Percentiles rank a stretch among this genome's conserved stretches.
These are phyloP conservation scores for Pangasius larnaudii DNA, from an alignment of 2,797 vertebrate species.

Conservation along the genomic window DNA sequence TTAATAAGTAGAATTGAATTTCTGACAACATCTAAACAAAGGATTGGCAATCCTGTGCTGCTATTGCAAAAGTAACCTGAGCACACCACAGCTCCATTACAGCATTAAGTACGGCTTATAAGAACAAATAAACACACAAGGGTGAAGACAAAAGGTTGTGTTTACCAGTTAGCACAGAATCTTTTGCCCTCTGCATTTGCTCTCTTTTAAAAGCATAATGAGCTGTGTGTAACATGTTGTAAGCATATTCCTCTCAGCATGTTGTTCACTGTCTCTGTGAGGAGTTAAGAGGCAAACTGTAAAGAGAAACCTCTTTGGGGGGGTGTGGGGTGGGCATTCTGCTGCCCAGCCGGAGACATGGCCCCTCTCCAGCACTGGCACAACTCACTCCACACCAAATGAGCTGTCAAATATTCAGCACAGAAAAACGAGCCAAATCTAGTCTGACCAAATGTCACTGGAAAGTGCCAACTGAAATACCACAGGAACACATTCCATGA, in stretches of 20 bases:
- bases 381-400: constrained; percentile 41
- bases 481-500: not conserved
- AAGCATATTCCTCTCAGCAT: constrained; percentile 40
- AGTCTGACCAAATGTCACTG: constrained; percentile 45
- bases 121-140: not conserved
- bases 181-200: not conserved
- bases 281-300: constrained; percentile 40
- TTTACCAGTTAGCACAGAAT: not conserved
- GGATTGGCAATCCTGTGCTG: not conserved
- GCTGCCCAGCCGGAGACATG: constrained; percentile 21
- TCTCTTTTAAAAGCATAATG: constrained; percentile 24
- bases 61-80: not conserved
- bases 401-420: constrained; percentile 49
- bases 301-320: constrained; percentile 16
- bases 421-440: constrained; percentile 14
- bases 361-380: constrained; percentile 41
- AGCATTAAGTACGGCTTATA: not conserved
- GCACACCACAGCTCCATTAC: not conserved
- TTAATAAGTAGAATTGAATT: constrained; percentile 3
- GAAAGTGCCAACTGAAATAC: constrained; percentile 32
- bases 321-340: not conserved
- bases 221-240: constrained; percentile 19
- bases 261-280: constrained; percentile 18
- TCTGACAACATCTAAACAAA: not conserved
- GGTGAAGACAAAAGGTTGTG: constrained; percentile 2